These are phyloP conservation scores for Chrysemys picta DNA, from an alignment of 2,113 vertebrate genomes.

Conservation along the genomic window DNA sequence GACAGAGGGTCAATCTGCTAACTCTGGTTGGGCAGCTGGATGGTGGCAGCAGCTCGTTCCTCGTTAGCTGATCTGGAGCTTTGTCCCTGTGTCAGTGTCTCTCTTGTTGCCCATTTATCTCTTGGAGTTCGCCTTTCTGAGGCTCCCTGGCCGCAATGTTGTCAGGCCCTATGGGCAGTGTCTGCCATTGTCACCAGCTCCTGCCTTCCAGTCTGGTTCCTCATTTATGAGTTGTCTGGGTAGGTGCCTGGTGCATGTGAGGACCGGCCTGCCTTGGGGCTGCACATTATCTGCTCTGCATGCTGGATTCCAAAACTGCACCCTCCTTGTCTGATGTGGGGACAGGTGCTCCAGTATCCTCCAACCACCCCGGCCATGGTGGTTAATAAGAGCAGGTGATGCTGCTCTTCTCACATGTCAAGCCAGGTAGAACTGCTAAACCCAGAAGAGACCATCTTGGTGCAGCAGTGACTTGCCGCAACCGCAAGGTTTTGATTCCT, in stretches of 20 bases:
- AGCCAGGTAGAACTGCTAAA: not conserved
- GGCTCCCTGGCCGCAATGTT: not conserved
- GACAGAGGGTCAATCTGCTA: not conserved
- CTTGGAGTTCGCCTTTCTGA: too few relatives aligned
- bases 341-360: not conserved
- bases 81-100: too few relatives aligned
- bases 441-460: not conserved
- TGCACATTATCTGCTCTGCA: not conserved
- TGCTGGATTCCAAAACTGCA: not conserved
- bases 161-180: too few relatives aligned
- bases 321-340: not conserved
- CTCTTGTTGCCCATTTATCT: too few relatives aligned
- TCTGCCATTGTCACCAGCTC: not conserved
- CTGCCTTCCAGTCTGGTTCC: not conserved
- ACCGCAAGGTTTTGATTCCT: not conserved
- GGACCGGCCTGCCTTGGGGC: not conserved
- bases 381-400: not conserved
- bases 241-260: not conserved
- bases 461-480: too few relatives aligned
- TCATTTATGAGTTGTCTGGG: not conserved
- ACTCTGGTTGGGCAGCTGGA: not conserved
- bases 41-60: too few relatives aligned
- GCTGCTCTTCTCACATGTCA: not conserved
- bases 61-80: too few relatives aligned
- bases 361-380: not conserved